Percentiles rank a stretch among this genome's conserved stretches.
phyloP scores from a whole-genome alignment of 2,888 invertebrate genomes.

The Ophion ellenae region DNA sequence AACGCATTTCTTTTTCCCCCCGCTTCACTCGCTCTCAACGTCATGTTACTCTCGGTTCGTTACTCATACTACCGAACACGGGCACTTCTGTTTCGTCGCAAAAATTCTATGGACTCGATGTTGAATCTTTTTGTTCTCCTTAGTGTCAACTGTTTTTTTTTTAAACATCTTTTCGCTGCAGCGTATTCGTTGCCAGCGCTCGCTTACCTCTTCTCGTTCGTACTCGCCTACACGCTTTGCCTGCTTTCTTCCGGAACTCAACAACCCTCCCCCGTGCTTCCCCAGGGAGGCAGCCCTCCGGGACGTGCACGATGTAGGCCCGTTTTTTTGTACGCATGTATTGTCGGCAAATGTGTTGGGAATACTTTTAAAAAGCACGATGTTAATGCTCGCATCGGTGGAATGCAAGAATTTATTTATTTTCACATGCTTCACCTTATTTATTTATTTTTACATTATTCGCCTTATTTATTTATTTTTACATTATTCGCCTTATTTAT shows the following conservation, averaged over 20 bases:
- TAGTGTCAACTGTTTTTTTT: conserved; percentile 9
- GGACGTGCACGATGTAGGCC: not conserved
- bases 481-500: no score
- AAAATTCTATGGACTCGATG: conserved; percentile 8
- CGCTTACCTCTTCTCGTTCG: conserved; percentile 35
- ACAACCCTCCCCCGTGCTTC: not conserved
- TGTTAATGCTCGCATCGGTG: no score
- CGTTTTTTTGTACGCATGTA: no score
- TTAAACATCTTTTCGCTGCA: conserved; percentile 42
- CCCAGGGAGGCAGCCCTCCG: not conserved
- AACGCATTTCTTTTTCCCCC: conserved; percentile 34
- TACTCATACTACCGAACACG: conserved; percentile 36
- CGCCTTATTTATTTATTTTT: no score
- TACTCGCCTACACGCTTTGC: conserved; percentile 7
- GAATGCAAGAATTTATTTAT: no score
- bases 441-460: no score
- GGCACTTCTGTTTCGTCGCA: conserved; percentile 29
- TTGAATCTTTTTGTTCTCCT: conserved; percentile 20
- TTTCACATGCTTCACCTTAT: no score
- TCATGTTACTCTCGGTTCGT: conserved; percentile 56
- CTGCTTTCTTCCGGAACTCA: conserved; percentile 46
- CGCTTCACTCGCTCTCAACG: conserved; percentile 24
- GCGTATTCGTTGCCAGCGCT: conserved; percentile 31
- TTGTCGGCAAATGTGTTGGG: no score
- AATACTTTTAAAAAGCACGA: not conserved